Base-by-base conservation (phyloP, 2,797 vertebrate species). In the Platalea minor region DNA sequence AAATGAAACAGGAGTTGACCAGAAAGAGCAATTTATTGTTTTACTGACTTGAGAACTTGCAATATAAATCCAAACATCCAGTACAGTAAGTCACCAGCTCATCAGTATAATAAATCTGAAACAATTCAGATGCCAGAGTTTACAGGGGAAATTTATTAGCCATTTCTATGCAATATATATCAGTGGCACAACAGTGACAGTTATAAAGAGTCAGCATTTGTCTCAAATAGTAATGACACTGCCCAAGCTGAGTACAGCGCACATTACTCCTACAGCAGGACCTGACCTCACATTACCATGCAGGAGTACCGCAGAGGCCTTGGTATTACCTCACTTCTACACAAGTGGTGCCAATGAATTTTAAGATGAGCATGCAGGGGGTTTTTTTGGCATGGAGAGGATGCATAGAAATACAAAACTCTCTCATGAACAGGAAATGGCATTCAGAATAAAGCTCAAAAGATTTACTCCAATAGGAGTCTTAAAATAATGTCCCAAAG, bases 281-380 rank as follows among this genome's bases (percentile, higher is more conserved):
- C 37, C 56, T 76, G 63, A 65, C 11, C 26, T 85, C 17, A 7
- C 5, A 3, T 43, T 28, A 2, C 33, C 56, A 37, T 1, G 3
- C 31, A 28, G 45, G 25, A 82, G 39, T n/a, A 29, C 28, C 4
- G 6, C 35, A 35, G 31, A 51, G 35, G 16, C 17, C 11, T 35
- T 13, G 23, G 15, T 19, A 26, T 45, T 50, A 17, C 33, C 5
- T 33, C 33, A 43, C 13, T 65, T 50, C 57, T 64, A 21, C 37
- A 43, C 0, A 8, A 72, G 13, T 7, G 28, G 10, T 13, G 11
- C 5, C 2, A 3, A 3, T 16, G 17, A 43, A n/a, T 63, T 50
- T 35, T 29, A 74, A 45, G 17, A 67, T 72, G 35, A 85, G 13
- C 7, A 11, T 33, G 33, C 7, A 41, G 17, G 29, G 2, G 1